Evolutionary conservation across 2,888 invertebrate species (phyloP).

Genomic region (Drosophila maculinotata): DNA sequence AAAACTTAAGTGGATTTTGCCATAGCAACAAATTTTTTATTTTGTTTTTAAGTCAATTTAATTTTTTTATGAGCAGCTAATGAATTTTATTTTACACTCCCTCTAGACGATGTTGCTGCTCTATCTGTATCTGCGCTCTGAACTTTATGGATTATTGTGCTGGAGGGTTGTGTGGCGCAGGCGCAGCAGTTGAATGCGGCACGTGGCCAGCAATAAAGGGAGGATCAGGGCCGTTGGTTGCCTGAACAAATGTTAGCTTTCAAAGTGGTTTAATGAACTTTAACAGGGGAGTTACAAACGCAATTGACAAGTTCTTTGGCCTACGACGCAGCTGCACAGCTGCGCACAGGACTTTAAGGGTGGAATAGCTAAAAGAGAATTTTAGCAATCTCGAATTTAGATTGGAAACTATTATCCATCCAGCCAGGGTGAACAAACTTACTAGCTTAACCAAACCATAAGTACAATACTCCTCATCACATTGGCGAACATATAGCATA

Average conservation of each 20-base stretch:
- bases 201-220: conserved; percentile 37
- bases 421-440: not conserved
- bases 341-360: conserved; percentile 50
- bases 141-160: conserved; percentile 1
- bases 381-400: not conserved
- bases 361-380: conserved; percentile 19
- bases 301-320: conserved; percentile 9
- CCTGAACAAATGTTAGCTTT: conserved; percentile 56
- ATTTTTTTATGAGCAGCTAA: conserved; percentile 39
- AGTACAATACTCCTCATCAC: not conserved
- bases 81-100: conserved; percentile 39
- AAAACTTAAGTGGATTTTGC: conserved; percentile 55
- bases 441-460: not conserved
- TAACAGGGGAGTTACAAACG: conserved; percentile 5
- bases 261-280: conserved; percentile 60
- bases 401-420: not conserved
- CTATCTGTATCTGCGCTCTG: conserved; percentile 3
- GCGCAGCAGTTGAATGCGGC: conserved; percentile 41
- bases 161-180: conserved; percentile 59
- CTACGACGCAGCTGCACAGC: conserved; percentile 48
- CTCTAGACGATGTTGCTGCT: too few relatives aligned
- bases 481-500: not conserved
- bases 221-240: conserved; percentile 41
- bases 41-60: not conserved
- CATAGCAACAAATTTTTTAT: conserved; percentile 35